Evolutionary conservation across 1,140 invertebrate species (phyloP).

Genomic region (Aphelinus certus): DNA sequence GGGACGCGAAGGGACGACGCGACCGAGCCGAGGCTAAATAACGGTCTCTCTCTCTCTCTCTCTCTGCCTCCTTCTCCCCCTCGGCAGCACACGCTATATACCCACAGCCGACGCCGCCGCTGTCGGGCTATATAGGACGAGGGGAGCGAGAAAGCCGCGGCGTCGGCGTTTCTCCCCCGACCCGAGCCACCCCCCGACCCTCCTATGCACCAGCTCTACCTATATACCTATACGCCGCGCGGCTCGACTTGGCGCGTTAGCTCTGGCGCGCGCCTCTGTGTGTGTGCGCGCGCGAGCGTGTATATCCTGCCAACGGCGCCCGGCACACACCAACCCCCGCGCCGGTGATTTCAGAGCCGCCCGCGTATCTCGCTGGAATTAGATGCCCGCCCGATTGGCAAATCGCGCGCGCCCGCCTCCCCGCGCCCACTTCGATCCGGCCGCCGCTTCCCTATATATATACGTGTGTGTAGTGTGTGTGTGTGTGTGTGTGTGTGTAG

Average conservation of each 20-base stretch:
- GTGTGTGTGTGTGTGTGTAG: background rate
- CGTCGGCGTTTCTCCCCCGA: too few relatives aligned
- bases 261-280: background rate
- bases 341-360: constrained; percentile 33
- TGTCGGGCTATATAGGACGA: too few relatives aligned
- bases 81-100: background rate
- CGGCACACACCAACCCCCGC: constrained; percentile 19
- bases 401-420: too few relatives aligned
- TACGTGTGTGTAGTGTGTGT: background rate
- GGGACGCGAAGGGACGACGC: constrained; percentile 53
- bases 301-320: constrained; percentile 59
- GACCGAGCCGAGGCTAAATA: too few relatives aligned
- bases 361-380: background rate
- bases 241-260: too few relatives aligned
- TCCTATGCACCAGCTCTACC: too few relatives aligned
- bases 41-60: background rate
- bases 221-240: too few relatives aligned
- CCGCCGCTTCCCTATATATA: background rate
- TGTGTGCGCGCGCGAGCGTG: constrained; percentile 38
- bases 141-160: too few relatives aligned
- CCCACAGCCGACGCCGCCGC: too few relatives aligned
- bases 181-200: too few relatives aligned
- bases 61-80: background rate
- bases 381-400: too few relatives aligned
- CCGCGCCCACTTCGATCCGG: background rate